These are phyloP conservation scores for Gymnothorax javanicus DNA, from an alignment of 2,797 vertebrate species.

Conservation along the genomic window DNA sequence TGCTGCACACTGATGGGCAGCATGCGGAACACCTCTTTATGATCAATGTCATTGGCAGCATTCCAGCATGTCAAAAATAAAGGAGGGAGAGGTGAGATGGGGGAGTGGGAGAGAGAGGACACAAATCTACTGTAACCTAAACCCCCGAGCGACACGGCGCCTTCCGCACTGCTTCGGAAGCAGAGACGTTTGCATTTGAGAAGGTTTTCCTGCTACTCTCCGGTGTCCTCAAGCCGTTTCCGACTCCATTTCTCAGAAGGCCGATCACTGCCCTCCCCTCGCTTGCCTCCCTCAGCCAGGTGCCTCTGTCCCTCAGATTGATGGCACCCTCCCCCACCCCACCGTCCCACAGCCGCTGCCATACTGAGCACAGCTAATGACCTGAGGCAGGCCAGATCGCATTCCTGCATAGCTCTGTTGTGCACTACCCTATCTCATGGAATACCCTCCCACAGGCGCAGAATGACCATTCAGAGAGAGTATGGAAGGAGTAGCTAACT, in stretches of 20 bases:
- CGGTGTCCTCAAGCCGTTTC: slow-evolving; percentile 32
- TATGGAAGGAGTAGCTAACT: not conserved
- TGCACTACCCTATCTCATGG: not conserved
- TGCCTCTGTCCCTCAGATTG: slow-evolving; percentile 48
- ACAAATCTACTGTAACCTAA: slow-evolving; percentile 36
- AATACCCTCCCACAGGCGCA: not conserved
- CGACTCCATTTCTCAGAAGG: slow-evolving; percentile 32
- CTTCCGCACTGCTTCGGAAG: slow-evolving; percentile 31
- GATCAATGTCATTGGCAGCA: slow-evolving; percentile 11
- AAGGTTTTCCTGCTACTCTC: slow-evolving; percentile 20
- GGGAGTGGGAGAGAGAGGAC: slow-evolving; percentile 22
- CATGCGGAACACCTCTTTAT: not conserved
- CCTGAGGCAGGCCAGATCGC: not conserved
- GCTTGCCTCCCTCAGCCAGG: not conserved
- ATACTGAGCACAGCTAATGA: not conserved
- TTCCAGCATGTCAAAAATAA: not conserved
- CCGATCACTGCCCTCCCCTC: slow-evolving; percentile 19
- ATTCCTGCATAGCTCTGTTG: not conserved
- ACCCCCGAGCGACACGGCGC: slow-evolving; percentile 25
- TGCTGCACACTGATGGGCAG: not conserved
- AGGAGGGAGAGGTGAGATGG: not conserved
- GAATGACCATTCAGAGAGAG: not conserved
- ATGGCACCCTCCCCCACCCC: slow-evolving; percentile 41
- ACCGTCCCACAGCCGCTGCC: not conserved
- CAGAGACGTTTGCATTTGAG: not conserved